Base-by-base conservation (phyloP, 2,113 vertebrate species). In the Phyllostomus discolor region DNA sequence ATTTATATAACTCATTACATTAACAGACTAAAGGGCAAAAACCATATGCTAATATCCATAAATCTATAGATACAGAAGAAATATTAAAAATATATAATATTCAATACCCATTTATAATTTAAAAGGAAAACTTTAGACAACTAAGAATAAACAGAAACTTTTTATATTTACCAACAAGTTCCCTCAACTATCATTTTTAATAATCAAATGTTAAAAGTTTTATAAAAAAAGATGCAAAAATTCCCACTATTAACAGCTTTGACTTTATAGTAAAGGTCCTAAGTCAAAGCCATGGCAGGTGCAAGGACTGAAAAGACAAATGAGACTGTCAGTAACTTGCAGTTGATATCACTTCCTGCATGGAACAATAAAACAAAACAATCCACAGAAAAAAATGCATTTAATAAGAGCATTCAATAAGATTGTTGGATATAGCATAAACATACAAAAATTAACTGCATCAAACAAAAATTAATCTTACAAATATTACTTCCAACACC, bases 1-100 rank as follows among this genome's bases (percentile, higher is more conserved):
- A 81, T 62, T 70, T 87, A 86, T 38, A 50, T 50, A 81, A 75
- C 16, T 82, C 17, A 48, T 64, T 75, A 24, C 5, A 90, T 54
- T 76, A 76, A 79, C 22, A 88, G 41, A 72, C 52, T 64, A 52
- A 95, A 93, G 59, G 48, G 67, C 48, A 73, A 92, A 78, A 89
- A n/a, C 7, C 11, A 73, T 73, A 73, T 73, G 48, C 66, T 96
- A 64, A 66, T 66, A 84, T 5, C n/a, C 72, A 83, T 9, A 80
- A 50, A 59, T 35, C 15, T 31, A 79, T 15, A 64, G 24, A 70
- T 33, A 52, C 5, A 24, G 17, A 28, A 88, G 88, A 82, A 67
- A 48, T 69, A 67, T 89, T 92, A n/a, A 92, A 96, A 92, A 46
- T n/a, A 48, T 20, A 41, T 38, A 57, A 78, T 92, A 69, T 75